Evolutionary conservation across 2,113 vertebrate species (phyloP).

Genomic region (Pantherophis guttatus): DNA sequence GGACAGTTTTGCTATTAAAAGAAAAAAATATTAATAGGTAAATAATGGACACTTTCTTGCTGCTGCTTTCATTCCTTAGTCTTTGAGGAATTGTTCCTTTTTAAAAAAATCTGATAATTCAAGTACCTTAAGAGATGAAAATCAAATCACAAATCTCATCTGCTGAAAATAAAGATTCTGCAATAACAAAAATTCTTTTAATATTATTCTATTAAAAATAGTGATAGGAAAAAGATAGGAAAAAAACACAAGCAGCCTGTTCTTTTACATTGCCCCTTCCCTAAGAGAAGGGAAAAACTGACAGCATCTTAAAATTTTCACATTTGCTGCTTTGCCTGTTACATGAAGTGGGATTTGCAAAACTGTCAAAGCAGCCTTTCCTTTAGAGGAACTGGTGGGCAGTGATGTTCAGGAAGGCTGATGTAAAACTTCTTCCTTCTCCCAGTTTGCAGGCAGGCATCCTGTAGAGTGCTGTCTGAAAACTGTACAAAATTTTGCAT

Average conservation of each 20-base stretch:
- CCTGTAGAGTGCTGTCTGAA: background rate
- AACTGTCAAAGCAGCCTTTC: background rate
- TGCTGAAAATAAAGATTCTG: background rate
- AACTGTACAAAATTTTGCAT: background rate
- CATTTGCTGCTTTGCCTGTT: background rate
- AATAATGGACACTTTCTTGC: background rate
- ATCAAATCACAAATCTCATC: background rate
- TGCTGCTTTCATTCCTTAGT: background rate
- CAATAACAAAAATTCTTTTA: background rate
- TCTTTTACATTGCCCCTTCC: background rate
- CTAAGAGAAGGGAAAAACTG: background rate
- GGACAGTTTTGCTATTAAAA: rapidly evolving
- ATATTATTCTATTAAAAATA: background rate
- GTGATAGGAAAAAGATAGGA: background rate
- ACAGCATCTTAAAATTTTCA: background rate
- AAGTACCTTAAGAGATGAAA: background rate
- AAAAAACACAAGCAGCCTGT: background rate
- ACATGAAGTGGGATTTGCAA: background rate
- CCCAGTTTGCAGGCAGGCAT: background rate
- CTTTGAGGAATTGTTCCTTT: background rate
- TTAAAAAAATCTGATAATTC: background rate
- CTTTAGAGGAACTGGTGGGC: background rate
- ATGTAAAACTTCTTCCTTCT: background rate
- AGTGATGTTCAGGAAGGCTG: background rate
- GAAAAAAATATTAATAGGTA: background rate